Evolutionary conservation across 2,888 invertebrate genomes (phyloP).

Genomic region (Entomobrya multifasciata): DNA sequence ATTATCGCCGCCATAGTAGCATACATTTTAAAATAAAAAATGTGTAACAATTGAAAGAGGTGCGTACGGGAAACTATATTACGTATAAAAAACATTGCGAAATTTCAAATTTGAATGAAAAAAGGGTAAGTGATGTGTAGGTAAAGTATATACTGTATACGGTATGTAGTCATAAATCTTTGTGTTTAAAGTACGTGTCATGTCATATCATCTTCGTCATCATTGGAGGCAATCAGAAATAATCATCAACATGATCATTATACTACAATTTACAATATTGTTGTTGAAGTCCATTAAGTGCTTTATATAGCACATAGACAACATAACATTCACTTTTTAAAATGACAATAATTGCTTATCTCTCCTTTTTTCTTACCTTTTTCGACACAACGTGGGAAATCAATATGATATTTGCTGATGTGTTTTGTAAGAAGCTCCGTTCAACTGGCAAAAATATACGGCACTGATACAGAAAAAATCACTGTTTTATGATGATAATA

Average conservation of each 20-base stretch:
- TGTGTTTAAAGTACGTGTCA: background rate
- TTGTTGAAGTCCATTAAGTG: no score
- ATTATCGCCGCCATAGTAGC: no score
- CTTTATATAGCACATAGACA: no score
- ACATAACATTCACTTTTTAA: slow-evolving; percentile 33
- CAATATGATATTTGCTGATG: slow-evolving; percentile 7
- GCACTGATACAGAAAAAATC: background rate
- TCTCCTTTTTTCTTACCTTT: slow-evolving; percentile 49
- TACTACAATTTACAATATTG: no score
- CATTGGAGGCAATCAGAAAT: background rate
- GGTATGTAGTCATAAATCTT: background rate
- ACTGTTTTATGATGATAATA: background rate
- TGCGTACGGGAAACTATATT: no score
- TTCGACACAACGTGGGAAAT: slow-evolving; percentile 60
- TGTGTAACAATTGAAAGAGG: no score
- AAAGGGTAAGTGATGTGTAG: no score
- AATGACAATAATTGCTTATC: slow-evolving; percentile 50
- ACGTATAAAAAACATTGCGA: no score
- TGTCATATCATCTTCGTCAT: background rate
- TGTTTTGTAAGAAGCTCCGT: background rate
- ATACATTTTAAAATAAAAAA: no score
- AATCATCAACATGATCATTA: no score
- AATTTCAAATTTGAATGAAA: no score
- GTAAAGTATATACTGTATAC: no score
- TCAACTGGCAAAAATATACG: background rate